These are phyloP conservation scores for Anticlea derivata DNA, from an alignment of 2,888 invertebrate species.

Conservation along the genomic window DNA sequence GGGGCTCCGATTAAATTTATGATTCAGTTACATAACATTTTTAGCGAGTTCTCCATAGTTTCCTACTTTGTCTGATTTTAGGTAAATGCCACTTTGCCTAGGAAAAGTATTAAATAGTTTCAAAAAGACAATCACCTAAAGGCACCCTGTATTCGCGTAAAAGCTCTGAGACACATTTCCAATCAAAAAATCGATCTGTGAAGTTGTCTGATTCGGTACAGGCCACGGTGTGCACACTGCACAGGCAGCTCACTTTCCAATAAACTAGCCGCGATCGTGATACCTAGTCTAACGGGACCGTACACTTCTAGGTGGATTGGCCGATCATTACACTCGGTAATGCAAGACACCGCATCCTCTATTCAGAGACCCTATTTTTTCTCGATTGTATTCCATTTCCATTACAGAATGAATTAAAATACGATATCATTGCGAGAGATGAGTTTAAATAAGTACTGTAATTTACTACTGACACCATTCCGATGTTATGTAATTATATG, in stretches of 20 bases:
- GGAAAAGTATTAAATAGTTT: too few species aligned
- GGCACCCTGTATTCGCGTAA: too few species aligned
- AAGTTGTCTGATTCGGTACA: conserved; percentile 47
- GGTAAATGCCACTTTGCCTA: too few species aligned
- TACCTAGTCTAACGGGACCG: conserved; percentile 77
- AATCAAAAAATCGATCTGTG: conserved; percentile 37
- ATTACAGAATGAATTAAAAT: conserved; percentile 31
- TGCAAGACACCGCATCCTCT: conserved; percentile 36
- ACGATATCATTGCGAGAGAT: conserved; percentile 37
- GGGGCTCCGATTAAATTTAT: too few species aligned
- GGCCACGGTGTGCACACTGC: conserved; percentile 64
- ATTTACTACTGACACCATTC: conserved; percentile 36
- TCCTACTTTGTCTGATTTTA: too few species aligned
- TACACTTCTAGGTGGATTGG: conserved; percentile 62
- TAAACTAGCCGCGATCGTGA: conserved; percentile 74
- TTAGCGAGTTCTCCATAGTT: too few species aligned
- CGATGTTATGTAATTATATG: conserved; percentile 28
- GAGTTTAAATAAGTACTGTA: conserved; percentile 36
- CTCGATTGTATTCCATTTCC: conserved; percentile 27
- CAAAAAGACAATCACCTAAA: too few species aligned
- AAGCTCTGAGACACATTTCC: too few species aligned
- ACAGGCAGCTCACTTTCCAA: conserved; percentile 77
- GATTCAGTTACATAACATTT: too few species aligned
- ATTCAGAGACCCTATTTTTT: conserved; percentile 35
- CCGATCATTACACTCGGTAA: conserved; percentile 58